Base-by-base conservation (phyloP, 2,888 invertebrate species). In the Caprella mutica region DNA sequence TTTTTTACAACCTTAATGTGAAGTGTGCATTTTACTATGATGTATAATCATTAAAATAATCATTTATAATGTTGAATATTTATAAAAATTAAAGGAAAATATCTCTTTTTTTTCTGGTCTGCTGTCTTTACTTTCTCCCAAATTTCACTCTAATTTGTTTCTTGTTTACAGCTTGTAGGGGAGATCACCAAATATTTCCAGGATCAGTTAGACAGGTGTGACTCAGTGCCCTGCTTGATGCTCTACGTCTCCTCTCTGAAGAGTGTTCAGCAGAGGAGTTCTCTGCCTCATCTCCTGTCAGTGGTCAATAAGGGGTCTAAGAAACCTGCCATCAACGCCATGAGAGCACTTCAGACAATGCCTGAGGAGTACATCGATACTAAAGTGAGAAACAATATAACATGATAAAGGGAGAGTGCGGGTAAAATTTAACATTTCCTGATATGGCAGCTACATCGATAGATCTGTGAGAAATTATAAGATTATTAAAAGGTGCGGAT, bases 171-270 rank as follows among this genome's bases (percentile, higher is more conserved):
- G 65, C 52, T 68, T n/a, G 67, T 73, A 8, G 59, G 66, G 52
- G 72, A 72, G 9, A 69, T 73, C 29, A 66, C 68, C 59, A 67
- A 69, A 9, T 67, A 69, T 33, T 55, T 75, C 3, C 57, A 69
- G 33, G 67, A 73, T 1, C 71, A 77, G 1, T 69, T 82, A 24
- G 70, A 73, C 6, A 71, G 72, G n/a, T 83, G 83, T 65, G 69
- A 71, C 3, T 75, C 77, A 4, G 77, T 76, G 42, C 75, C 76
- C 1, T 84, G 84, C 67, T 76, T 77, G 56, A 71, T 77, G 23
- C 75, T 77, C 48, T 82, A 79, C 67, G 73, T 87, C 30, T 76
- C 84, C 54, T 82, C 83, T 0, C 71, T 87, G 39, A 81, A 81
- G 66, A 88, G 87, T 73, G 75, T 87, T 1, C 77, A 77, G 53